These are phyloP conservation scores for Chrysopa pallens DNA, from an alignment of 1,140 invertebrate genomes.

Conservation along the genomic window DNA sequence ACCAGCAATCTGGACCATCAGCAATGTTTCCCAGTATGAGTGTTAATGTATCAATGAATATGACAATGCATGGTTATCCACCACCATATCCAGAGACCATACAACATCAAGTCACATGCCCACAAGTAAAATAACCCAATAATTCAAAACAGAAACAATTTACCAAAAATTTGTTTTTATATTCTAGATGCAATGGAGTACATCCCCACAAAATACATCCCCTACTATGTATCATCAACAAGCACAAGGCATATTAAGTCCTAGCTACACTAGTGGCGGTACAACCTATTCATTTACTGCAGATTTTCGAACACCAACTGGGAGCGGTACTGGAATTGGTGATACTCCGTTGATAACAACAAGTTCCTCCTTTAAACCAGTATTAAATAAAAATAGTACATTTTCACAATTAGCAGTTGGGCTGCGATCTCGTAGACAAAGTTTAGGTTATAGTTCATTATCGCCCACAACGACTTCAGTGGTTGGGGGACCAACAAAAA, in stretches of 20 bases:
- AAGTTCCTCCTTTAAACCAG: constrained; percentile 16
- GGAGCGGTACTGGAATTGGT: constrained; percentile 20
- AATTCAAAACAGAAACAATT: neutral
- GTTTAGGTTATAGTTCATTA: neutral
- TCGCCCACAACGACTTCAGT: neutral
- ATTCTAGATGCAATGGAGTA: constrained; percentile 46
- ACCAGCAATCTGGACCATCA: constrained; percentile 15
- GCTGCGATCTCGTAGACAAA: neutral
- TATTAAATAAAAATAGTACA: constrained; percentile 6
- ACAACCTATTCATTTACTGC: constrained; percentile 62
- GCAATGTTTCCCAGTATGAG: constrained; percentile 72
- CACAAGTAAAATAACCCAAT: constrained; percentile 28
- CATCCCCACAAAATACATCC: constrained; percentile 27
- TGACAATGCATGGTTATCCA: constrained; percentile 83
- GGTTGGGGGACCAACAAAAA: constrained; percentile 11
- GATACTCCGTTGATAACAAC: constrained; percentile 9
- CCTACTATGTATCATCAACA: constrained; percentile 10
- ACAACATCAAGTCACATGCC: constrained; percentile 33
- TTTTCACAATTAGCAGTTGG: neutral
- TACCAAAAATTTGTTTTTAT: neutral
- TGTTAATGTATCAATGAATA: constrained; percentile 93
- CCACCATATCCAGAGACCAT: constrained; percentile 31
- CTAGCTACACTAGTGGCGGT: constrained; percentile 36
- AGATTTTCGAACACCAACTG: constrained; percentile 45
- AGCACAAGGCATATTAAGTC: constrained; percentile 29